Evolutionary conservation across 1,140 invertebrate genomes (phyloP).

Genomic region (Scaptodrosophila lebanonensis): DNA sequence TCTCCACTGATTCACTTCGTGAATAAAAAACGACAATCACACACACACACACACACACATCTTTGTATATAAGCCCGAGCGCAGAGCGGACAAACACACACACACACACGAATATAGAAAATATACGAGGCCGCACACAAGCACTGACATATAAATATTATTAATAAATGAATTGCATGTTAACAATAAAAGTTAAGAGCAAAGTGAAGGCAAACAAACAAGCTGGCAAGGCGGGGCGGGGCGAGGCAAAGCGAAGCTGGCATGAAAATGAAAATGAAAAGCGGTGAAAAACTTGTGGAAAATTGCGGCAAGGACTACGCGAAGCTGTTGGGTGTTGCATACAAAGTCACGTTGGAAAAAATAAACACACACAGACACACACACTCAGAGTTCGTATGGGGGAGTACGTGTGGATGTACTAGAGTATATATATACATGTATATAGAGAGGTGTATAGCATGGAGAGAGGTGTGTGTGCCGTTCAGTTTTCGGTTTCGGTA

Average conservation of each 20-base stretch:
- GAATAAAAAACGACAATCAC: no score
- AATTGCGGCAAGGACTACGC: conserved; percentile 26
- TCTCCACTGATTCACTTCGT: no score
- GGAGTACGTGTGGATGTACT: conserved; percentile 4
- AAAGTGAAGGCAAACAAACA: conserved; percentile 41
- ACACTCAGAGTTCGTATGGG: background rate
- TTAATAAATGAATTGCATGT: conserved; percentile 75
- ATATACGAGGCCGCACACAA: no score
- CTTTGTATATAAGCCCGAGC: no score
- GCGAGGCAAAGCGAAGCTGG: conserved; percentile 26
- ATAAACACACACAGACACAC: background rate
- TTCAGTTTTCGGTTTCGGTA: conserved; percentile 63
- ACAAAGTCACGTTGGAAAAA: no score
- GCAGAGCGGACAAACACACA: background rate
- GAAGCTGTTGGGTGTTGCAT: no score
- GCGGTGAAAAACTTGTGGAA: conserved; percentile 63
- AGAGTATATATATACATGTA: conserved; percentile 4
- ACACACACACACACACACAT: no score
- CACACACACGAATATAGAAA: conserved; percentile 26
- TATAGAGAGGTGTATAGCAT: no score
- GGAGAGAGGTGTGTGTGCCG: conserved; percentile 43
- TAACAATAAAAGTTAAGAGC: conserved; percentile 71
- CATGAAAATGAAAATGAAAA: conserved; percentile 56
- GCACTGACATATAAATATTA: conserved; percentile 67
- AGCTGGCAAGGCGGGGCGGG: conserved; percentile 18